These are phyloP conservation scores for Dendrocopos noguchii DNA, from an alignment of 2,113 vertebrate species.

Conservation along the genomic window DNA sequence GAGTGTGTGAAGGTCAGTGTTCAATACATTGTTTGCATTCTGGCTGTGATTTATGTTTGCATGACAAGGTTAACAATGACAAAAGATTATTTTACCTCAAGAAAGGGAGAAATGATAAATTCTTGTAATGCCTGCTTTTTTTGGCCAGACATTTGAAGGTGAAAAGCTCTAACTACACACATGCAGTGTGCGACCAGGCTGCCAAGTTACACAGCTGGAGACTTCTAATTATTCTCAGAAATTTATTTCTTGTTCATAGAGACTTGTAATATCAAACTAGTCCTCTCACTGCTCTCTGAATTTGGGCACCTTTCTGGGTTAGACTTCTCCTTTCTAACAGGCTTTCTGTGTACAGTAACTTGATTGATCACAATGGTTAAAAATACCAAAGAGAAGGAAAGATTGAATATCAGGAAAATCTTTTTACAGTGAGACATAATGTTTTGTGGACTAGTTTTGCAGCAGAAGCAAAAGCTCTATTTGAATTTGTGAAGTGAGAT, in stretches of 20 bases:
- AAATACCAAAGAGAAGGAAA: background rate
- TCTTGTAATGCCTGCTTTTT: background rate
- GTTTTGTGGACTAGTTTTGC: background rate
- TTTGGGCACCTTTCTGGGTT: background rate
- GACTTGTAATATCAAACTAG: background rate
- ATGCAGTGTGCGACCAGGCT: background rate
- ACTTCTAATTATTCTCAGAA: background rate
- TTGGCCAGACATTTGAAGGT: background rate
- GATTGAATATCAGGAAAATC: background rate
- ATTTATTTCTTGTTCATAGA: background rate
- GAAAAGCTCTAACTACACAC: background rate
- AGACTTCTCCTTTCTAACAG: background rate
- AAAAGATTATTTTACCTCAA: background rate
- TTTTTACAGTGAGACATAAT: background rate
- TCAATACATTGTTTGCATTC: background rate
- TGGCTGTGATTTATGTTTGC: background rate
- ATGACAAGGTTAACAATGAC: background rate
- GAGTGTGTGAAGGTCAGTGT: slow-evolving; percentile 93
- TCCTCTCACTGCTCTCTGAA: background rate
- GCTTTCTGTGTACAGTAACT: background rate
- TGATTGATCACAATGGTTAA: background rate
- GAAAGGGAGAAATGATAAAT: background rate
- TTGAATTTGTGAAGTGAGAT: background rate
- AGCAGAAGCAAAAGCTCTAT: background rate
- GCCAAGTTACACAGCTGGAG: background rate